Evolutionary conservation across 2,797 vertebrate genomes (phyloP), one percentile per base, ranked within the genome.

Genomic region (Coregonus sp.): DNA sequence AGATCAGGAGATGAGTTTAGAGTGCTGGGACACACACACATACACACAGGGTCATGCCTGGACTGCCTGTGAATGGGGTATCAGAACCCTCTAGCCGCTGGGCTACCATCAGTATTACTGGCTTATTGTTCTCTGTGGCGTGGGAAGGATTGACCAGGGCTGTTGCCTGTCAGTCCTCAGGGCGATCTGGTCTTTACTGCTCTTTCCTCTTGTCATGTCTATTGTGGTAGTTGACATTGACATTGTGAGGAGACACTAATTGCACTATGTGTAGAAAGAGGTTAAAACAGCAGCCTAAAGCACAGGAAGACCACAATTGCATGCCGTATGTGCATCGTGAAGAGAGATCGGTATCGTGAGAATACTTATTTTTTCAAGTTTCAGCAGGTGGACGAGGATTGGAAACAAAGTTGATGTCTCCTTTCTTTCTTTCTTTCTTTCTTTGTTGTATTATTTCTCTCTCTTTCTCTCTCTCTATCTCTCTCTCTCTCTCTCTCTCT

Each of bases 1-100:
- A 85, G 80, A 81, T 87, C 80, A 78, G 79, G 80, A 75, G 81
- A 86, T 18, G 70, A 80, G 68, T 82, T 84, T 72, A n/a, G 61
- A 71, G 61, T 66, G 59, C 63, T 76, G 18, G 6, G 4, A 75
- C 35, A 68, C 50, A 35, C 59, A 78, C 82, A 78, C 54, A 71
- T 85, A 47, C 40, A 47, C 40, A 2, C 9, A 47, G 9, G 40
- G 40, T 47, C 40, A 47, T 47, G 40, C 40, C 40, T 47, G 9
- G 9, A 47, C 40, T 47, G 40, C 40, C 67, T 70, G 61, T 76
- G 79, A 85, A 80, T 81, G 54, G 73, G 80, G 78, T 76, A 63
- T 77, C 63, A 52, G 73, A 29, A 20, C 31, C 29, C 69, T 0
- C 0, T 75, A 18, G 80, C 84, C 83, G 69, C 20, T 0, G 76